These are phyloP conservation scores for Caenorhabditis afra DNA, from an alignment of 2,888 invertebrate species.

Conservation along the genomic window DNA sequence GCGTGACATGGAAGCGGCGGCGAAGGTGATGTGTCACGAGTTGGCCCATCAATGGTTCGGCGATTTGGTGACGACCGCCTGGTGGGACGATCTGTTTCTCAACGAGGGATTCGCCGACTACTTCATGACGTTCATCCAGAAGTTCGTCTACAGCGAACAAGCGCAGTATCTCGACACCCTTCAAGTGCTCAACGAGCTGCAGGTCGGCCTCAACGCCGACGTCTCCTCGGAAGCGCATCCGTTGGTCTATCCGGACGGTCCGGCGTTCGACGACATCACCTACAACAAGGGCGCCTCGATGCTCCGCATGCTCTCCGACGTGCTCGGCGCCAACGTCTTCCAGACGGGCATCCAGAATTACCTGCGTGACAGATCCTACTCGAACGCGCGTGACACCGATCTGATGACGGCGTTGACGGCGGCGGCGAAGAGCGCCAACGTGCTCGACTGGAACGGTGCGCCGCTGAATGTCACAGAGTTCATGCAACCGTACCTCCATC, in stretches of 20 bases:
- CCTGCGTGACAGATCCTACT: constrained; percentile 85
- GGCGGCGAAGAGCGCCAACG: constrained; percentile 15
- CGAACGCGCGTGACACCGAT: constrained; percentile 88
- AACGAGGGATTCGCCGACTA: constrained; percentile 74
- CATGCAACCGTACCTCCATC: constrained; percentile 63
- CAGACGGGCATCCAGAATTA: constrained; percentile 81
- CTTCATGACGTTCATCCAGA: constrained; percentile 61
- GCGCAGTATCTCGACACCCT: constrained; percentile 52
- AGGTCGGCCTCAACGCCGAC: constrained; percentile 57
- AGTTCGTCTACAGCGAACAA: constrained; percentile 53
- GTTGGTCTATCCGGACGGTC: constrained; percentile 62
- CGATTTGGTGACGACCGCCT: constrained; percentile 70
- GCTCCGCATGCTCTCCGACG: constrained; percentile 60
- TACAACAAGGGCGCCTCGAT: constrained; percentile 67
- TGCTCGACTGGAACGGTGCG: constrained; percentile 61
- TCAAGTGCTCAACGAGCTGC: constrained; percentile 56
- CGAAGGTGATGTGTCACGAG: constrained; percentile 67
- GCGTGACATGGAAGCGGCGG: constrained; percentile 50
- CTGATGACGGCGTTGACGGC: constrained; percentile 87
- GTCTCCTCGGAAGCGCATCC: constrained; percentile 54
- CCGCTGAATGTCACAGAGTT: constrained; percentile 54
- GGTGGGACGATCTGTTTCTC: constrained; percentile 73
- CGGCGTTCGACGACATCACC: constrained; percentile 64
- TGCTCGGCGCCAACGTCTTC: constrained; percentile 49
- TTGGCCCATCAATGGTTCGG: constrained; percentile 74